These are phyloP conservation scores for Chaitophorus viminalis DNA, from an alignment of 2,888 invertebrate genomes.

Conservation along the genomic window DNA sequence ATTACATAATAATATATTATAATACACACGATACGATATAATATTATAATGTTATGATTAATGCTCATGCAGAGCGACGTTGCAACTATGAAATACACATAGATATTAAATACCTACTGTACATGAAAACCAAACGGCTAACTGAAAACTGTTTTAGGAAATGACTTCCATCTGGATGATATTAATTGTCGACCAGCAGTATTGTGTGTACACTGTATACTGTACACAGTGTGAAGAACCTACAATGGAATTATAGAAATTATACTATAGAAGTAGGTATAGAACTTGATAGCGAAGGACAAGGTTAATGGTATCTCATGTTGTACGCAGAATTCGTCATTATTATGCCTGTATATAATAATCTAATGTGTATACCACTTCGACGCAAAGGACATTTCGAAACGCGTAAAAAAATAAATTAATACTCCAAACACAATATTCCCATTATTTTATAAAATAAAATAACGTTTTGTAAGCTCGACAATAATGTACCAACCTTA, in stretches of 20 bases:
- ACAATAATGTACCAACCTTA: too few species aligned
- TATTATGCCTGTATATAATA: background rate
- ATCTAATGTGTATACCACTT: background rate
- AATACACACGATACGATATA: background rate
- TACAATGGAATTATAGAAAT: background rate
- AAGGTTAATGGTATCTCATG: background rate
- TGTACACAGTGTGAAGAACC: background rate
- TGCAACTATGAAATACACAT: too few species aligned
- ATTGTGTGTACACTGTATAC: background rate
- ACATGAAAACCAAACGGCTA: too few species aligned
- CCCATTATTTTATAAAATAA: background rate
- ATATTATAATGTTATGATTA: too few species aligned
- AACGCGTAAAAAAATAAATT: background rate
- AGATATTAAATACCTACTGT: too few species aligned
- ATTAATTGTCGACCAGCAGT: background rate
- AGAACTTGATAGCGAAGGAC: conserved; percentile 7
- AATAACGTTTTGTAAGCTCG: background rate
- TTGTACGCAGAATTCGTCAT: background rate
- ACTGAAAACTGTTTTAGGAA: background rate
- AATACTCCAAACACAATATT: background rate
- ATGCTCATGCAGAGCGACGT: background rate
- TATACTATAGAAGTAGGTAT: background rate
- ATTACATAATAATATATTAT: background rate
- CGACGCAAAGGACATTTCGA: background rate
- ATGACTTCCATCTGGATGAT: background rate